Evolutionary conservation across 2,113 vertebrate species (phyloP).

Genomic region (Monopterus albus): DNA sequence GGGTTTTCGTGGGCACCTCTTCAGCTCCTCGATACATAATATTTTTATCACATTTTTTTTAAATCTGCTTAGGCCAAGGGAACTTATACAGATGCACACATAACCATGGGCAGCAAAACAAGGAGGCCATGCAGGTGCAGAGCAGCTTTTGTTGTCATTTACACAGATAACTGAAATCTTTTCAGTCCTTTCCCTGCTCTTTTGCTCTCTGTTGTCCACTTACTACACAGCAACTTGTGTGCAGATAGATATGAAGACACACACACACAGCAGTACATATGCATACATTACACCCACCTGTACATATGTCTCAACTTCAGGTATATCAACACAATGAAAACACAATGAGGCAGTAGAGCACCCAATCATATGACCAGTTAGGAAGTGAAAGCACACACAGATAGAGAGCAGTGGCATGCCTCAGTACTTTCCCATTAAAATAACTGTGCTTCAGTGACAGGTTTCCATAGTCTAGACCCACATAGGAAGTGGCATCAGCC

Average conservation of each 20-base stretch:
- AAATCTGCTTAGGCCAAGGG: conserved; percentile 68
- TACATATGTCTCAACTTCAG: not conserved
- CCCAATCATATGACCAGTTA: conserved; percentile 31
- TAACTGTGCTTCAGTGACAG: conserved; percentile 55
- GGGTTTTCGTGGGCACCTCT: conserved; percentile 55
- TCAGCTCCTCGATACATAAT: conserved; percentile 55
- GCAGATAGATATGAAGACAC: conserved; percentile 4
- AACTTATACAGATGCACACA: conserved; percentile 34
- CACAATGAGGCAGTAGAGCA: not conserved
- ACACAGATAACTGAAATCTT: conserved; percentile 52
- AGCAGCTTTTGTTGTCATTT: conserved; percentile 69
- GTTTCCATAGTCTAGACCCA: conserved; percentile 60
- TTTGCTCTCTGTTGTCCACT: conserved; percentile 22
- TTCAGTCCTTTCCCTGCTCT: conserved; percentile 7
- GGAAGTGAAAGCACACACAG: not conserved
- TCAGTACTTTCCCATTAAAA: conserved; percentile 62
- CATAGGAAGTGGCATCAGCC: conserved; percentile 63
- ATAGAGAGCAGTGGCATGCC: conserved; percentile 42
- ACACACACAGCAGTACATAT: not conserved
- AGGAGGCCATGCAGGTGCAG: conserved; percentile 61
- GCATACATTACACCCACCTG: not conserved
- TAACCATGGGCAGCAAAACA: conserved; percentile 21
- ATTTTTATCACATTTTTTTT: conserved; percentile 62
- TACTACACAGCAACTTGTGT: conserved; percentile 2
- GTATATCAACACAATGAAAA: conserved; percentile 19